Evolutionary conservation across 2,797 vertebrate genomes (phyloP).

Genomic region (Cynopterus sphinx): DNA sequence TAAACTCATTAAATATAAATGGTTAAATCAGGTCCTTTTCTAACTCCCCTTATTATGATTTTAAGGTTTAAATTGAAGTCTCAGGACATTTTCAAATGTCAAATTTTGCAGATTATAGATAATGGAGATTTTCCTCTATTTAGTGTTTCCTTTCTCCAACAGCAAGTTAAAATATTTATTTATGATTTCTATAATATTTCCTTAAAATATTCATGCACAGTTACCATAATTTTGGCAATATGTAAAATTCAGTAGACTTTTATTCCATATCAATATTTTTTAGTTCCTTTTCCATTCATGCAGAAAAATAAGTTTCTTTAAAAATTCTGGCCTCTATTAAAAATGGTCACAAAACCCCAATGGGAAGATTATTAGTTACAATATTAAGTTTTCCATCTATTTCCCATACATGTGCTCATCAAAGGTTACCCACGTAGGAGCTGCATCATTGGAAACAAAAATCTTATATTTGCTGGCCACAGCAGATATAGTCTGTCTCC

Average conservation of each 20-base stretch:
- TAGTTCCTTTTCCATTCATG: slow-evolving; percentile 5
- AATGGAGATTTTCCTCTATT: slow-evolving; percentile 1
- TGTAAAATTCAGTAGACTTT: slow-evolving; percentile 4
- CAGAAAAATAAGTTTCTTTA: slow-evolving; percentile 39
- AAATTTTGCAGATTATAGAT: slow-evolving; percentile 13
- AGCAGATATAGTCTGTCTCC: background rate
- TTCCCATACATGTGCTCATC: background rate
- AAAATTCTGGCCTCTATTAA: slow-evolving; percentile 9
- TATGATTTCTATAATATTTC: slow-evolving; percentile 28
- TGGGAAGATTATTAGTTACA: background rate
- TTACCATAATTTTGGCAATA: slow-evolving; percentile 16
- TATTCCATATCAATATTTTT: background rate
- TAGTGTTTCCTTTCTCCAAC: slow-evolving; percentile 16
- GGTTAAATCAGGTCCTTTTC: background rate
- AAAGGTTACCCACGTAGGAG: background rate
- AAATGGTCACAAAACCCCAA: background rate
- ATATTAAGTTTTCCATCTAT: background rate
- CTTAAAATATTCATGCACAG: background rate
- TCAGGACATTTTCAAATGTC: background rate
- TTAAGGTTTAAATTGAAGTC: background rate
- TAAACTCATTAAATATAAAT: background rate
- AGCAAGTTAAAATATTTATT: slow-evolving; percentile 21
- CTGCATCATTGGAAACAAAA: background rate
- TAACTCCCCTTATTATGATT: background rate
- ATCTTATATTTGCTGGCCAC: background rate